Evolutionary conservation across 2,888 invertebrate genomes (phyloP), one percentile per base, ranked within the genome.

Genomic region (Tyria jacobaeae): DNA sequence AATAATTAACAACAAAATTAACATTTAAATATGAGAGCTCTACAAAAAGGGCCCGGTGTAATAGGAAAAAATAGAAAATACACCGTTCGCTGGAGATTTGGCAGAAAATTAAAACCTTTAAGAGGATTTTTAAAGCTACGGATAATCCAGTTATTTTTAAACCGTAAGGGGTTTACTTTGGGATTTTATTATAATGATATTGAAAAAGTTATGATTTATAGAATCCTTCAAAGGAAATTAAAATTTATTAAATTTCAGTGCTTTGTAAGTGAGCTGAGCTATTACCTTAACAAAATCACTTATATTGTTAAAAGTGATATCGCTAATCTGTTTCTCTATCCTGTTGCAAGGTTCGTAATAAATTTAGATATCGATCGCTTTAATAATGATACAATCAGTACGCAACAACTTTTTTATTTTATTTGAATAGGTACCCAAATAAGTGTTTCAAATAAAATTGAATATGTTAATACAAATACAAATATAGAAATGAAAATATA

Each of bases 91-190:
- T 61, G 57, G 63, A 68, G 68, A 66, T 76, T 73, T 65, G 71
- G 76, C 73, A 80, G 76, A 77, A 82, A 82, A 82, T 84, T 83
- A 80, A 83, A 84, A 81, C 81, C 80, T 78, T 80, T 80, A 80
- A 75, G 78, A 78, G 81, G 82, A 82, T 83, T 81, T 80, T 80
- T 75, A 76, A 79, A 74, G 80, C 80, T 76, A 54, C 68, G 65
- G 75, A 78, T 82, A 82, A 83, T 79, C 78, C 78, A 82, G 82
- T 83, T 80, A 82, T 79, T 79, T 79, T 78, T 76, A 72, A 81
- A 80, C 77, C 78, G 76, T 82, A 77, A 77, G n/a, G n/a, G 76
- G 77, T 76, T 82, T 76, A 52, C 70, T 72, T 68, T 60, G 58
- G 63, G 75, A 72, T 76, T 68, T 68, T 71, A 71, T 73, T 75